phyloP scores from a whole-genome alignment of 1,140 invertebrate species.

The Galendromus occidentalis region DNA sequence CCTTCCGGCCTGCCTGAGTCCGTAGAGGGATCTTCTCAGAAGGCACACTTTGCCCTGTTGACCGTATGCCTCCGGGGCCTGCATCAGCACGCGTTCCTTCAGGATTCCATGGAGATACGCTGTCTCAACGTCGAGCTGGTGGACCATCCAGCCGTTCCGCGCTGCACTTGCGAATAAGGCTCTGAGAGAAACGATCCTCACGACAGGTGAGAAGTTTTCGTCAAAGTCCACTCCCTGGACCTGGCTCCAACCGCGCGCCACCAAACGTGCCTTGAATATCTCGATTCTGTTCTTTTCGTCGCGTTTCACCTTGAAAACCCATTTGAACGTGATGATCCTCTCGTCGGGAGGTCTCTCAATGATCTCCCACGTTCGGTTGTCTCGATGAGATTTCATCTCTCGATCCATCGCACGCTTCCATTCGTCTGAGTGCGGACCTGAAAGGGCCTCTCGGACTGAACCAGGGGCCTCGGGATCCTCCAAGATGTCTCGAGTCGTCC shows the following conservation, averaged over 20 bases:
- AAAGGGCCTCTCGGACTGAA: no score
- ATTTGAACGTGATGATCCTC: no score
- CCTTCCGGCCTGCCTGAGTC: not conserved
- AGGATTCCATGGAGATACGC: slow-evolving; percentile 28
- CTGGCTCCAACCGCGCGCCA: slow-evolving; percentile 22
- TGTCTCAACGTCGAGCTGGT: slow-evolving; percentile 21
- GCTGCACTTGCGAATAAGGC: slow-evolving; percentile 17
- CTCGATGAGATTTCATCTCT: no score
- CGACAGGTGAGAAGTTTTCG: slow-evolving; percentile 19
- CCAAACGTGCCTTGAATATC: slow-evolving; percentile 22
- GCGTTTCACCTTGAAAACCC: slow-evolving; percentile 13
- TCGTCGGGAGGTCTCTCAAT: no score
- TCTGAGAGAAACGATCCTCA: slow-evolving; percentile 16
- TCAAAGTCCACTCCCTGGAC: slow-evolving; percentile 18
- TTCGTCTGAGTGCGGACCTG: no score
- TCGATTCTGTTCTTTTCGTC: not conserved
- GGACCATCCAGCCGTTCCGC: slow-evolving; percentile 14
- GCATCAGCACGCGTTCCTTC: slow-evolving; percentile 27
- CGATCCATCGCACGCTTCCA: no score
- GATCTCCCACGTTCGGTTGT: no score
- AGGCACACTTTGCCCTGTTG: slow-evolving; percentile 14
- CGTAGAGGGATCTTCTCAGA: slow-evolving; percentile 3
- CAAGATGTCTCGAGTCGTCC: no score
- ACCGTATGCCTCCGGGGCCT: slow-evolving; percentile 26
- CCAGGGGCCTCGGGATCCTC: no score